A percentile compares a stretch with the other conserved stretches of the same genome.
phyloP scores from a whole-genome alignment of 64 coral and sea anemone species.

The Exaiptasia diaphana region DNA sequence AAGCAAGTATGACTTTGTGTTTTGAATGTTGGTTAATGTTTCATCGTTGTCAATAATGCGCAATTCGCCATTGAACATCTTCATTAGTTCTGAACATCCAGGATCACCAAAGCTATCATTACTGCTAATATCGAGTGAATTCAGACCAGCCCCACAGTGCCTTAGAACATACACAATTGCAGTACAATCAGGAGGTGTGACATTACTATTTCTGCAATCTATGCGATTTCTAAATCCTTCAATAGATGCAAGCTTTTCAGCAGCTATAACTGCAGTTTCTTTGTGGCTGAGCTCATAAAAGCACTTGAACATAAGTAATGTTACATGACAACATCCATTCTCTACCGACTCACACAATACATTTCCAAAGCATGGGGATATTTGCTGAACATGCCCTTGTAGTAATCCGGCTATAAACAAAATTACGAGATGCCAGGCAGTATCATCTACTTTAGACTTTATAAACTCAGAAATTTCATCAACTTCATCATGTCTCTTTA shows the following conservation, averaged over 20 bases:
- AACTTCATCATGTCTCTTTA: constrained; percentile 2
- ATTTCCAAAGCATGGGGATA: neutral
- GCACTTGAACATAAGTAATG: constrained; percentile 4
- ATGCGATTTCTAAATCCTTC: neutral
- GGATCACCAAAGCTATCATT: neutral
- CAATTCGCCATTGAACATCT: neutral
- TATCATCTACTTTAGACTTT: neutral
- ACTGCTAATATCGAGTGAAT: neutral
- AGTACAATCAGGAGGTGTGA: constrained; percentile 23
- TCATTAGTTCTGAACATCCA: neutral
- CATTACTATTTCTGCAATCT: neutral
- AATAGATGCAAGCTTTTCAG: constrained; percentile 1
- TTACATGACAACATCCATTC: too few species aligned
- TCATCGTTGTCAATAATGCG: too few species aligned
- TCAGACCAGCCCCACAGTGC: neutral
- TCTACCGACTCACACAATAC: neutral
- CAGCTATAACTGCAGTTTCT: neutral
- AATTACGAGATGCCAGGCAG: constrained; percentile 10
- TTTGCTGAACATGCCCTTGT: too few species aligned
- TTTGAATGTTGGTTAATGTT: too few species aligned
- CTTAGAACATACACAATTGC: constrained; percentile 13
- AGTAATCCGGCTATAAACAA: constrained; percentile 18
- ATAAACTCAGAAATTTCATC: neutral
- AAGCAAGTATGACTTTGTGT: neutral
- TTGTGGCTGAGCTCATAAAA: neutral